Evolutionary conservation across 1,140 invertebrate genomes (phyloP), one percentile per base, ranked within the genome.

Genomic region (Ips nitidus): DNA sequence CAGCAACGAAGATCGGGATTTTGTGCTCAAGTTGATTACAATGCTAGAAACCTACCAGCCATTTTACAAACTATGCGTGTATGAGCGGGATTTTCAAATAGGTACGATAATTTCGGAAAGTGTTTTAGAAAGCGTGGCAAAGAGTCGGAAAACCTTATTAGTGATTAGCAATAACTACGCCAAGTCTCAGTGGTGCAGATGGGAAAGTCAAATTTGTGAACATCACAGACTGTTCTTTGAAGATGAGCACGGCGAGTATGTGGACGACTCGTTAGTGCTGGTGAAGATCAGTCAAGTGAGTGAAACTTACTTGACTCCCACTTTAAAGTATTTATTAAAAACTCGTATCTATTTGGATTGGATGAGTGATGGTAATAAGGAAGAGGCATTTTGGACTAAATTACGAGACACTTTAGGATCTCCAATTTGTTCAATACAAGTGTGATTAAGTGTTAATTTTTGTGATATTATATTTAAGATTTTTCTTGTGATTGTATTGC

Each of bases 171-270:
- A 88, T 73, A 82, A 83, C 62, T 90, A 89, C 75, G 82, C 86
- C 0, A 83, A 84, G 71, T 89, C 87, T 47, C 84, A 88, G 45
- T 90, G 88, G 88, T 90, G 88, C 75, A 74, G 84, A 40, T 87
- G 87, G 83, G 88, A 90, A 76, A 85, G 86, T 4, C 84, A 87
- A 69, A 78, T 88, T 3, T 88, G 87, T 0, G 83, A 85, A 66
- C 82, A 84, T 69, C 83, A 85, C 66, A 77, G 83, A 65, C 69
- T 85, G 42, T 84, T 83, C 71, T 78, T 83, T 5, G 81, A 83
- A 74, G 67, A 79, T 41, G 73, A 77, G 43, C 60, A 75, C 22
- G 77, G 74, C 0, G 80, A 82, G 63, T 81, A 81, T 42, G 76
- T 75, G 3, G 81, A 85, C 63, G 84, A 87, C 72, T 84, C 85